Evolutionary conservation across 2,888 invertebrate genomes (phyloP), one percentile per base, ranked within the genome.

Genomic region (Dryocosmus kuriphilus): DNA sequence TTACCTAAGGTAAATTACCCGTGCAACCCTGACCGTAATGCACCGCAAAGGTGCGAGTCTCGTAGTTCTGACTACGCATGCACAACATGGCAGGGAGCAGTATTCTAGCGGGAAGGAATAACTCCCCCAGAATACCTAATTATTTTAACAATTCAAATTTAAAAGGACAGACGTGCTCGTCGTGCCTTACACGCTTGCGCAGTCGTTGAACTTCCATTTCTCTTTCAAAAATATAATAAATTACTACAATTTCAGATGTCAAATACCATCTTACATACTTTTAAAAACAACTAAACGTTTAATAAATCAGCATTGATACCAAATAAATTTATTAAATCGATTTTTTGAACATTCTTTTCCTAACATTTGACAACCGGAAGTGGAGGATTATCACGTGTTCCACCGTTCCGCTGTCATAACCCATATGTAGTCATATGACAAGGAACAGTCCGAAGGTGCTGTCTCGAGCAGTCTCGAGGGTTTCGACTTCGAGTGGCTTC

Each of bases 311-410:
- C 22, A 9, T 8, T 9, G 4, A 11, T 22, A 55, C 1, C 3
- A 9, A 55, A 55, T 55, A 1, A 55, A 22, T 22, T 1, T 22
- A 22, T 22, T 9, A 22, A 55, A 22, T 55, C 55, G 11, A 22
- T 11, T 55, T 55, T 22, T 55, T 1, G 22, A 55, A 22, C 9
- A 19, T 55, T 7, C 4, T 55, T 55, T n/a, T 9, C 22, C 22
- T 3, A 22, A 9, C 22, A 9, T 55, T 32, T 61, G 67, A 75
- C 57, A 74, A 71, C 57, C 74, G 60, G 67, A 71, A 77, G 78
- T 74, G 75, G 19, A 24, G 8, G 11, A 8, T 27, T 8, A 57
- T 82, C 84, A 80, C 83, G 81, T 82, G 81, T 82, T 38, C 24
- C 62, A 62, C 7, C 73, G 77, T 71, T 71, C 71, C 71, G 19